Evolutionary conservation across 2,113 vertebrate genomes (phyloP).

Genomic region (Psephotus haematonotus): DNA sequence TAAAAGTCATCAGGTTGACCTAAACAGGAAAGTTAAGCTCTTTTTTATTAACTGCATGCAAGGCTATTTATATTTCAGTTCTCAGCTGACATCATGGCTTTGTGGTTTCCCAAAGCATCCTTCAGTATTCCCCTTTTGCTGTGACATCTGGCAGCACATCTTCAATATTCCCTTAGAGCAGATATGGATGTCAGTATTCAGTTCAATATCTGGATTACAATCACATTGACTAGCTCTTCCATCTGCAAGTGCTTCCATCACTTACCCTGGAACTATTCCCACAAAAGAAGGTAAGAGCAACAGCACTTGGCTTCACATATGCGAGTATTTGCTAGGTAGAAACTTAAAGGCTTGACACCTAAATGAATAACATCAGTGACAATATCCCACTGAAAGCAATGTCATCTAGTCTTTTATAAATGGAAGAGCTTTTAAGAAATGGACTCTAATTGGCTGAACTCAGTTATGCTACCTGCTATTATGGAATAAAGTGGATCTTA

Average conservation of each 20-base stretch:
- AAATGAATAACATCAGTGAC: background rate
- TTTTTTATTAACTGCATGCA: background rate
- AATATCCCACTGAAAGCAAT: background rate
- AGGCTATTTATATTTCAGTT: background rate
- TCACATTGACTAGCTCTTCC: background rate
- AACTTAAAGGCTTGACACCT: background rate
- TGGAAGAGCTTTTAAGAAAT: conserved; percentile 18
- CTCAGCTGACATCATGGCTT: background rate
- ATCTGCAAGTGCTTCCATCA: background rate
- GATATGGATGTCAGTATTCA: background rate
- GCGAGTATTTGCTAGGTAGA: background rate
- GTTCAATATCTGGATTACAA: background rate
- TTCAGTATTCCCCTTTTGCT: background rate
- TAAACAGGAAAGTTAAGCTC: background rate
- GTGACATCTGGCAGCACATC: background rate
- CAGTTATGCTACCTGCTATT: background rate
- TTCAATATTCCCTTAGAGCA: background rate
- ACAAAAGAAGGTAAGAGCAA: background rate
- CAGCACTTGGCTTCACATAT: background rate
- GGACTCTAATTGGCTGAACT: background rate
- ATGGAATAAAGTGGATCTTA: background rate
- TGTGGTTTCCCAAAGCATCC: background rate
- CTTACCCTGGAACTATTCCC: background rate
- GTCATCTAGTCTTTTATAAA: background rate
- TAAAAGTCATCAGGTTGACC: background rate